Evolutionary conservation across 2,888 invertebrate species (phyloP).

Genomic region (Eudemis profundana): DNA sequence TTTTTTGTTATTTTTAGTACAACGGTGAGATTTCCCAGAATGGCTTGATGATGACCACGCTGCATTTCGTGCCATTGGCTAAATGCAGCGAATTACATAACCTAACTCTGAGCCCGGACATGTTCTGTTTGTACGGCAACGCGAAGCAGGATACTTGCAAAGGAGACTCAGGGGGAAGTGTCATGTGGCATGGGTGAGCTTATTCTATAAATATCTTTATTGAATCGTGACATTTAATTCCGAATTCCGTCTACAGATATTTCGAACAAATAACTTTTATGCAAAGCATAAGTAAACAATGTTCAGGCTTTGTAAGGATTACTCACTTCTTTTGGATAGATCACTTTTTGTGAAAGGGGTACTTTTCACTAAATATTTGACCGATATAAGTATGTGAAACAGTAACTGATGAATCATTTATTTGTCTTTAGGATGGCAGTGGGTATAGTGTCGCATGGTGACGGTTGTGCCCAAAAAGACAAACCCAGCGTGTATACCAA

Average conservation of each 20-base stretch:
- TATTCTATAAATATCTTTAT: too few relatives aligned
- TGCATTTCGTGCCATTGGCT: conserved; percentile 56
- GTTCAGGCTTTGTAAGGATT: too few relatives aligned
- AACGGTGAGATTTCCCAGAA: conserved; percentile 61
- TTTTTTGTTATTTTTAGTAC: conserved; percentile 53
- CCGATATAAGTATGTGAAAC: too few relatives aligned
- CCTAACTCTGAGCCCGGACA: conserved; percentile 58
- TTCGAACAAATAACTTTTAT: too few relatives aligned
- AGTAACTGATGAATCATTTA: too few relatives aligned
- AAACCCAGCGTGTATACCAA: conserved; percentile 75
- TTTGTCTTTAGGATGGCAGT: conserved; percentile 63
- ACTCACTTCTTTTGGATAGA: too few relatives aligned
- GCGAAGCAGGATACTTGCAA: conserved; percentile 67
- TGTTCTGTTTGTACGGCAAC: conserved; percentile 75
- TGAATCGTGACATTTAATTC: too few relatives aligned
- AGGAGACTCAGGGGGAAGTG: conserved; percentile 74
- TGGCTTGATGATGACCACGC: conserved; percentile 60
- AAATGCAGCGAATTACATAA: conserved; percentile 59
- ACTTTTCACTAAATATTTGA: too few relatives aligned
- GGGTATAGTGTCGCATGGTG: conserved; percentile 74
- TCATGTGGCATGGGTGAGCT: conserved; percentile 68
- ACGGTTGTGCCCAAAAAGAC: conserved; percentile 67
- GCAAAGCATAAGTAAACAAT: too few relatives aligned
- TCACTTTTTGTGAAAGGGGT: too few relatives aligned
- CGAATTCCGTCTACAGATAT: too few relatives aligned